Evolutionary conservation across 2,888 invertebrate genomes (phyloP).

Genomic region (Hyles lineata): DNA sequence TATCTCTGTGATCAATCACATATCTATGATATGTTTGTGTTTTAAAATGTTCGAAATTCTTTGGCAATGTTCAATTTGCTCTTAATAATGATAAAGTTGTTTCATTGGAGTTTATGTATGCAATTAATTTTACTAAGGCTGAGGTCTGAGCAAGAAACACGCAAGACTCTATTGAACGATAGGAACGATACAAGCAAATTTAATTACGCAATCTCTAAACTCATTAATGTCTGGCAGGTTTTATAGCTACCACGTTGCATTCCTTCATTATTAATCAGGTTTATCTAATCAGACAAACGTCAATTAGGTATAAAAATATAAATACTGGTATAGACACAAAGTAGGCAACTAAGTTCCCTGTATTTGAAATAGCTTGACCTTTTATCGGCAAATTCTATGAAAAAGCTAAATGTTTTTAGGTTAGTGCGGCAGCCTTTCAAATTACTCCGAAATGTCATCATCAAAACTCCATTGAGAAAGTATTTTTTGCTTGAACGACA

Average conservation of each 20-base stretch:
- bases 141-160: neutral
- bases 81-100: neutral
- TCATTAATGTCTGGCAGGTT: constrained; percentile 1
- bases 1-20: no score
- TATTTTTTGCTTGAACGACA: constrained; percentile 31
- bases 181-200: constrained; percentile 7
- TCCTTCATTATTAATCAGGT: neutral
- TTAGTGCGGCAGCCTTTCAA: constrained; percentile 28
- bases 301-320: neutral
- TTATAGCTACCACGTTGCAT: neutral
- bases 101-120: neutral
- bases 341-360: no score
- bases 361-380: constrained; percentile 11
- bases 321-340: neutral
- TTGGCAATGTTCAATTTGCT: neutral
- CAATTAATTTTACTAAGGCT: neutral
- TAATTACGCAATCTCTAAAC: neutral
- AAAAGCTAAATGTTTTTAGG: constrained; percentile 29
- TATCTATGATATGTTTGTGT: no score
- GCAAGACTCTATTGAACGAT: neutral
- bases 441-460: constrained; percentile 35
- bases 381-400: constrained; percentile 20
- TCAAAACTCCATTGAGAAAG: constrained; percentile 40
- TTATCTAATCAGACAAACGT: neutral
- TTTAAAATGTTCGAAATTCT: no score